Evolutionary conservation across 2,888 invertebrate genomes (phyloP).

Genomic region (Athalia circularis): DNA sequence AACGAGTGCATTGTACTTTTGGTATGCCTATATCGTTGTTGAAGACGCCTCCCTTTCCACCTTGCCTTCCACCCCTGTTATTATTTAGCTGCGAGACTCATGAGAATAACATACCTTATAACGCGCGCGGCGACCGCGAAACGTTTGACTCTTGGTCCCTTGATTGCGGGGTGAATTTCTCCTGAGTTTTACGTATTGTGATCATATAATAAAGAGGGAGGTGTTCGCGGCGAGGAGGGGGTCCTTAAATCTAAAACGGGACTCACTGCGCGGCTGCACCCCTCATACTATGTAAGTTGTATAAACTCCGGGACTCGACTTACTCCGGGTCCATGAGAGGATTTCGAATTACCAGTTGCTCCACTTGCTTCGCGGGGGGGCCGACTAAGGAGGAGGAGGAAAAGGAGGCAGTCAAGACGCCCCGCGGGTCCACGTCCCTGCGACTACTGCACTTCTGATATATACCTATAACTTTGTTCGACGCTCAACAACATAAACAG

Average conservation of each 20-base stretch:
- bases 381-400: too few relatives aligned
- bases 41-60: constrained; percentile 58
- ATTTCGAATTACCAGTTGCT: constrained; percentile 67
- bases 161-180: constrained; percentile 74
- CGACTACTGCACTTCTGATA: not conserved
- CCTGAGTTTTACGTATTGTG: constrained; percentile 72
- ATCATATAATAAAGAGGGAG: constrained; percentile 69
- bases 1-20: constrained; percentile 33
- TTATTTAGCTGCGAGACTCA: not conserved
- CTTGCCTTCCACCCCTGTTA: not conserved
- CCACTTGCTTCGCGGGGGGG: constrained; percentile 30
- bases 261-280: not conserved
- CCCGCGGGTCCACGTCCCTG: constrained; percentile 30
- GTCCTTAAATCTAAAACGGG: constrained; percentile 8
- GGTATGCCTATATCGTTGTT: not conserved
- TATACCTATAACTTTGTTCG: too few relatives aligned
- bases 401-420: constrained; percentile 24
- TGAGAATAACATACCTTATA: constrained; percentile 61
- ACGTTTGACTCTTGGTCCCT: constrained; percentile 67
- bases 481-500: not conserved
- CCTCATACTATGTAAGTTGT: constrained; percentile 43
- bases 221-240: constrained; percentile 67
- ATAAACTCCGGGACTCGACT: constrained; percentile 37
- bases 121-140: constrained; percentile 35
- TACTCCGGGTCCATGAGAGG: constrained; percentile 65